These are phyloP conservation scores for Anastrepha obliqua DNA, from an alignment of 1,140 invertebrate species.

Conservation along the genomic window DNA sequence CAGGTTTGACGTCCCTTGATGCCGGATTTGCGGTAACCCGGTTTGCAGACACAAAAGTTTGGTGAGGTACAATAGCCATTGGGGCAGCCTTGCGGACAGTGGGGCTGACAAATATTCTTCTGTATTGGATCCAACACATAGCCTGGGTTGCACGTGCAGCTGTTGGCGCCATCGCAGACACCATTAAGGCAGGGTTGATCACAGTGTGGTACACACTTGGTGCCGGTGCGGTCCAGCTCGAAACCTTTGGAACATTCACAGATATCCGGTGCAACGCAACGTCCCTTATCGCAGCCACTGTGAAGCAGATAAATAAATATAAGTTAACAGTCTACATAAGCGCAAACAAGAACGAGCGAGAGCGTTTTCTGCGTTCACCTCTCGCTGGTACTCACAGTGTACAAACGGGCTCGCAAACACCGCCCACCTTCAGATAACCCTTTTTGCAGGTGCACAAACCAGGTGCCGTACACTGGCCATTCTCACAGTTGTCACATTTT, in stretches of 20 bases:
- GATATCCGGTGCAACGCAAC: constrained; percentile 76
- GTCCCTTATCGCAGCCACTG: constrained; percentile 76
- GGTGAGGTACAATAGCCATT: constrained; percentile 79
- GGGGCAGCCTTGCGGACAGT: constrained; percentile 79
- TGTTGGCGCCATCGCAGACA: constrained; percentile 75
- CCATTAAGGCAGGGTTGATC: constrained; percentile 76
- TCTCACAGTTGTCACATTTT: constrained; percentile 74
- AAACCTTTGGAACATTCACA: constrained; percentile 75
- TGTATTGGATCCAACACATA: constrained; percentile 74
- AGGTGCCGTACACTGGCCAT: constrained; percentile 76
- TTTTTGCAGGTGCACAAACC: constrained; percentile 76
- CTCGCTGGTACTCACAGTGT: constrained; percentile 62
- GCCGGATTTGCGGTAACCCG: constrained; percentile 80
- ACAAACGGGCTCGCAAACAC: constrained; percentile 76
- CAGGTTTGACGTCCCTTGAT: constrained; percentile 81
- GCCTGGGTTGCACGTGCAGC: constrained; percentile 76
- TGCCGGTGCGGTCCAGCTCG: constrained; percentile 66
- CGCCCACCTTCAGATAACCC: constrained; percentile 74
- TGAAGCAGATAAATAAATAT: constrained; percentile 4
- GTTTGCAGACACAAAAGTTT: constrained; percentile 77
- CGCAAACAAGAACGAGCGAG: no score
- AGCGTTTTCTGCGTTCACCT: background rate
- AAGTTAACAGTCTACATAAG: background rate
- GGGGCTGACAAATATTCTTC: constrained; percentile 75
- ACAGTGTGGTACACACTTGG: constrained; percentile 75